Evolutionary conservation across 2,888 invertebrate genomes (phyloP), one percentile per base, ranked within the genome.

Genomic region (Halocaridina rubra): DNA sequence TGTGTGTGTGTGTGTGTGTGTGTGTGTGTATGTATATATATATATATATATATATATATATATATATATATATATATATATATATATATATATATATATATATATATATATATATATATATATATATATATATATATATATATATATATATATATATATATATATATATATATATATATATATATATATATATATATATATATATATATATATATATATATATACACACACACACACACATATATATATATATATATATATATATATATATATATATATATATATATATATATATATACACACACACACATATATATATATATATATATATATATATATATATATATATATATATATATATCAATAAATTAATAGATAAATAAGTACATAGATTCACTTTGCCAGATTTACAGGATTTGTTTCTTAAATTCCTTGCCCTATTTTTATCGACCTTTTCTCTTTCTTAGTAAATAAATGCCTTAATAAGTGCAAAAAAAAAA

Each of bases 101-200:
- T n/a, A n/a, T n/a, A n/a, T n/a, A n/a, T n/a, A n/a, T n/a, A n/a
- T n/a, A n/a, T n/a, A n/a, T n/a, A n/a, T n/a, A n/a, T n/a, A n/a
- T n/a, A n/a, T n/a, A n/a, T n/a, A n/a, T n/a, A n/a, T n/a, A n/a
- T n/a, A n/a, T n/a, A n/a, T n/a, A n/a, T n/a, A n/a, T n/a, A n/a
- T n/a, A n/a, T n/a, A n/a, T n/a, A n/a, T n/a, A n/a, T 76, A 76
- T 57, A 76, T 57, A 76, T 57, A 76, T 76, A 57, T 76, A 76
- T 76, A 59, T 57, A 57, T 33, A 33, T 16, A 19, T 30, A 59
- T 59, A 77, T 30, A 77, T 30, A 59, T 67, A 67, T 67, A 67
- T 67, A 67, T 67, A 67, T 24, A 72, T 30, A 72, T 33, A 72
- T 72, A 72, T 72, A 72, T 72, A 72, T 72, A 72, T 72, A 72